Percentiles rank a stretch among this genome's conserved stretches.
Evolutionary conservation across 2,113 vertebrate genomes (phyloP).

Genomic region (Gobio gobio): DNA sequence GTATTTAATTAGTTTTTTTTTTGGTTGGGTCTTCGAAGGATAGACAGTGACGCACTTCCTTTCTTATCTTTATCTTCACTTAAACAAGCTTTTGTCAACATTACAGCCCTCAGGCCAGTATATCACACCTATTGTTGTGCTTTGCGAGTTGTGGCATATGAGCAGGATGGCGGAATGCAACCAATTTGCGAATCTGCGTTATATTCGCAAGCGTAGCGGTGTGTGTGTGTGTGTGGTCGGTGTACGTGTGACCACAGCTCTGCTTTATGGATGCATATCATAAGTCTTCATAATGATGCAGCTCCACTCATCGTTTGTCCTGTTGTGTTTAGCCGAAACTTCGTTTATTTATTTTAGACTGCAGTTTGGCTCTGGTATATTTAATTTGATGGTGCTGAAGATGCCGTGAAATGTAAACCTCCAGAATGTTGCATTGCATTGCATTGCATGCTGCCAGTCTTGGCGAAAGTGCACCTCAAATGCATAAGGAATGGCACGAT

Average conservation of each 20-base stretch:
- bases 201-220: background rate
- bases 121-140: background rate
- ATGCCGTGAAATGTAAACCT: constrained; percentile 23
- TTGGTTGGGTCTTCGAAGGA: background rate
- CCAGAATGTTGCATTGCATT: background rate
- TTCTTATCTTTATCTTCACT: background rate
- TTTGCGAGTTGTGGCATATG: background rate
- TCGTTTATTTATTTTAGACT: constrained; percentile 48
- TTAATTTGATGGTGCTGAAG: constrained; percentile 14
- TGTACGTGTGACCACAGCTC: constrained; percentile 53
- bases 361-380: constrained; percentile 28
- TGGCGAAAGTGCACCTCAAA: background rate
- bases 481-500: background rate
- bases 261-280: constrained; percentile 52
- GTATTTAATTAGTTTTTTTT: background rate
- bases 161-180: background rate
- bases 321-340: constrained; percentile 59
- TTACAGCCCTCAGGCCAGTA: background rate
- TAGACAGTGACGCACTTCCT: constrained; percentile 20
- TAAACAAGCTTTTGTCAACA: constrained; percentile 11
- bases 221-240: constrained; percentile 24
- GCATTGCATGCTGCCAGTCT: background rate
- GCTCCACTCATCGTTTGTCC: constrained; percentile 29
- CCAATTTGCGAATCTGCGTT: constrained; percentile 5
- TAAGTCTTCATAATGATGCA: constrained; percentile 41